Base-by-base conservation (phyloP, 1,140 invertebrate species). In the Heliconius melpomene region DNA sequence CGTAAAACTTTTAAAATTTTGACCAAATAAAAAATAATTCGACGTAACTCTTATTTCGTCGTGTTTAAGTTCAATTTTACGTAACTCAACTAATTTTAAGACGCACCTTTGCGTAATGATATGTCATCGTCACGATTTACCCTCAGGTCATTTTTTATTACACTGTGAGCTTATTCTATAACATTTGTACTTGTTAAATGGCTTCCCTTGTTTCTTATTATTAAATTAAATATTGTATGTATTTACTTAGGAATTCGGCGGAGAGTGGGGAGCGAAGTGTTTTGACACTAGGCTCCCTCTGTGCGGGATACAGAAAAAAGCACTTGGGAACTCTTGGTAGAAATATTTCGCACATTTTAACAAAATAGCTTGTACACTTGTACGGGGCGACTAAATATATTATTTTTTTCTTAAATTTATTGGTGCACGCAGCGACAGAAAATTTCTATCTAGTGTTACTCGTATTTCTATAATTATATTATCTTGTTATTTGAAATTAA, bases 51-150 rank as follows among this genome's bases (percentile, higher is more conserved):
- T 66, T 74, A 74, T 66, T 29, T 29, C 20, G 7, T 40, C 7
- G 6, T 2, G 11, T 29, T 60, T 79, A 72, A 32, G 72, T 54
- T 75, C 18, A 79, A 8, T 52, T 50, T 81, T 60, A 6, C 7
- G 32, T 38, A 79, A 66, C 38, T 60, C n/a, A 7, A 23, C 9
- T 2, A 11, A 2, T 6, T 66, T 26, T 66, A 72, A 20, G 46
- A 82, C 81, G 75, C 76, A 74, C 60, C 66, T 78, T 80, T 84
- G 57, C 77, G 46, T 81, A 86, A 83, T 83, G 81, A 77, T 80
- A 82, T 77, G 82, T 84, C 87, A 85, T 83, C 78, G 77, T 87
- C 87, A 88, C 87, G 87, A 88, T 80, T 87, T 82, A 75, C 84
- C 87, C 85, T 81, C 38, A 74, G 83, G 82, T 84, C 79, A 79